phyloP scores from a whole-genome alignment of 2,797 vertebrate genomes.

The Merluccius polli region DNA sequence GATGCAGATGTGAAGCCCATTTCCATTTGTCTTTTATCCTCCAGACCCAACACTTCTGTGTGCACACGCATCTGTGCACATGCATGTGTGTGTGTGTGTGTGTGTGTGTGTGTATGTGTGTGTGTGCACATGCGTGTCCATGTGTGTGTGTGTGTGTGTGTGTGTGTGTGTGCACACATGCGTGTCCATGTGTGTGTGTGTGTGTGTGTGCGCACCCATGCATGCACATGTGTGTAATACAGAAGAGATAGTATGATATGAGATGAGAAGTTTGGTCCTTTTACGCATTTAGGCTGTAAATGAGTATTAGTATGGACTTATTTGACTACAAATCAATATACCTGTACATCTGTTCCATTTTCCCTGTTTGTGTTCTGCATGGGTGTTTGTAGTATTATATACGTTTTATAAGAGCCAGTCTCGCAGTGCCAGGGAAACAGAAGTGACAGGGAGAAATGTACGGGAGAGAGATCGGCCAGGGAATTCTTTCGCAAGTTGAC shows the following conservation, averaged over 20 bases:
- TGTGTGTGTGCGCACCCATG: background rate
- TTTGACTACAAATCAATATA: background rate
- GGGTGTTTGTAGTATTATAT: background rate
- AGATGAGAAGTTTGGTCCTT: background rate
- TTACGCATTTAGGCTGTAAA: background rate
- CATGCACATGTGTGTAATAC: no score
- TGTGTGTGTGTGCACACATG: background rate
- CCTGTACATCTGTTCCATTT: no score
- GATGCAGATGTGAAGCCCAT: slow-evolving; percentile 70
- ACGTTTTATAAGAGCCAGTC: background rate
- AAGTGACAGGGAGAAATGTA: slow-evolving; percentile 64
- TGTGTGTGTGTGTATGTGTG: background rate
- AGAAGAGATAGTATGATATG: no score
- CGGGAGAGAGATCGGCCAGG: slow-evolving; percentile 19
- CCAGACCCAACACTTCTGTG: slow-evolving; percentile 36
- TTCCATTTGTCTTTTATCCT: slow-evolving; percentile 61
- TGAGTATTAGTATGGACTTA: background rate
- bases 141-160: background rate
- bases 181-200: slow-evolving; percentile 1
- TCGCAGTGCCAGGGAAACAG: slow-evolving; percentile 18
- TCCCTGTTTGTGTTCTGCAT: background rate
- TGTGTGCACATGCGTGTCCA: background rate
- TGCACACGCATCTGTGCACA: background rate
- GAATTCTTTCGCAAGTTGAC: slow-evolving; percentile 46
- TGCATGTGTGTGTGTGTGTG: background rate